Evolutionary conservation across 2,888 invertebrate species (phyloP).

Genomic region (Isoperla grammatica): DNA sequence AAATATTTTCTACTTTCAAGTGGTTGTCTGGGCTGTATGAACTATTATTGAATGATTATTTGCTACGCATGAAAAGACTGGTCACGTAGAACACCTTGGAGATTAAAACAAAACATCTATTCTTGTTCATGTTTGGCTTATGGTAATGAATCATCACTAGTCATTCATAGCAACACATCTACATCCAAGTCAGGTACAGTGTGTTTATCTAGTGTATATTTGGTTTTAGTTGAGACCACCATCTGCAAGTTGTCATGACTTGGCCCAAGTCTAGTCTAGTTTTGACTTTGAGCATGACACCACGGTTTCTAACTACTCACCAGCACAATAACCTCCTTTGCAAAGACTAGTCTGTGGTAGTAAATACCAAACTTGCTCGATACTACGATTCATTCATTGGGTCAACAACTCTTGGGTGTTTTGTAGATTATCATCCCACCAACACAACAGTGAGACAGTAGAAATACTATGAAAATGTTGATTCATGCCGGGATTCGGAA

Average conservation of each 20-base stretch:
- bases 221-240: too few species aligned
- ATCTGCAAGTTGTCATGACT: constrained; percentile 33
- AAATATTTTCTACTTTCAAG: too few species aligned
- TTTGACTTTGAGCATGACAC: constrained; percentile 31
- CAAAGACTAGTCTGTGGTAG: constrained; percentile 10
- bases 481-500: constrained; percentile 28
- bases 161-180: too few species aligned
- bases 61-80: too few species aligned
- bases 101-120: too few species aligned
- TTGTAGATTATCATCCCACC: constrained; percentile 27
- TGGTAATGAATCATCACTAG: too few species aligned
- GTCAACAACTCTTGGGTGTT: constrained; percentile 29
- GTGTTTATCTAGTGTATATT: too few species aligned
- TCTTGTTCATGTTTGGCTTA: too few species aligned
- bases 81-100: too few species aligned
- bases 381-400: constrained; percentile 28
- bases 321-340: constrained; percentile 28
- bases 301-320: constrained; percentile 25
- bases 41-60: too few species aligned
- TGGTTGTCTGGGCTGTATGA: too few species aligned
- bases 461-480: constrained; percentile 27
- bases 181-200: too few species aligned
- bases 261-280: constrained; percentile 27
- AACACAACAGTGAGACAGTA: constrained; percentile 24
- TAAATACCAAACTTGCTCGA: constrained; percentile 8